Evolutionary conservation across 2,797 vertebrate species (phyloP).

Genomic region (Nyctalus aviator): DNA sequence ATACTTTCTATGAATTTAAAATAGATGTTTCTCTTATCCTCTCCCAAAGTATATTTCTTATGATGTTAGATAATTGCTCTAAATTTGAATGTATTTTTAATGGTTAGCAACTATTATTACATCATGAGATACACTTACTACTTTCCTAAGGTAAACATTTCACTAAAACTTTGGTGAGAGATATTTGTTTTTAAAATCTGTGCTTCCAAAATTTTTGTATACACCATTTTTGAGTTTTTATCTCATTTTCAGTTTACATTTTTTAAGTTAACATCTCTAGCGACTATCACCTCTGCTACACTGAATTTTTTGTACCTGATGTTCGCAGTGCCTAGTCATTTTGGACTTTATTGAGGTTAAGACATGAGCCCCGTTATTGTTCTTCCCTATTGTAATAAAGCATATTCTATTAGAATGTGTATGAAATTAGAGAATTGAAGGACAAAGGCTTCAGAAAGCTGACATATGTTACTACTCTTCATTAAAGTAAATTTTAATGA

Average conservation of each 20-base stretch:
- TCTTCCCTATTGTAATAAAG: not conserved
- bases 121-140: not conserved
- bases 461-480: constrained; percentile 31
- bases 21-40: not conserved
- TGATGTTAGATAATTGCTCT: constrained; percentile 20
- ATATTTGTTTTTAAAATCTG: constrained; percentile 8
- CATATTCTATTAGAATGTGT: not conserved
- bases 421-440: constrained; percentile 5
- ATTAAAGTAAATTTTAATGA: constrained; percentile 24
- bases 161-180: constrained; percentile 30
- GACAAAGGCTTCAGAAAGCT: not conserved
- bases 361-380: constrained; percentile 10
- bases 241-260: constrained; percentile 18
- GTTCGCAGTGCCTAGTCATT: not conserved
- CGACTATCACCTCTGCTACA: not conserved
- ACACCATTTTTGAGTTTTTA: not conserved
- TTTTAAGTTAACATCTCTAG: constrained; percentile 12
- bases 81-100: constrained; percentile 57
- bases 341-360: constrained; percentile 38
- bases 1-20: not conserved
- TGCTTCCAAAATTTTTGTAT: constrained; percentile 54
- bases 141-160: constrained; percentile 11
- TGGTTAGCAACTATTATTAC: constrained; percentile 20
- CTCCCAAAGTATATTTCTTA: constrained; percentile 11
- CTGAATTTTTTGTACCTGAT: not conserved